Conservation (phyloP, 1,140 invertebrate genomes). For the Arion vulgaris region DNA sequence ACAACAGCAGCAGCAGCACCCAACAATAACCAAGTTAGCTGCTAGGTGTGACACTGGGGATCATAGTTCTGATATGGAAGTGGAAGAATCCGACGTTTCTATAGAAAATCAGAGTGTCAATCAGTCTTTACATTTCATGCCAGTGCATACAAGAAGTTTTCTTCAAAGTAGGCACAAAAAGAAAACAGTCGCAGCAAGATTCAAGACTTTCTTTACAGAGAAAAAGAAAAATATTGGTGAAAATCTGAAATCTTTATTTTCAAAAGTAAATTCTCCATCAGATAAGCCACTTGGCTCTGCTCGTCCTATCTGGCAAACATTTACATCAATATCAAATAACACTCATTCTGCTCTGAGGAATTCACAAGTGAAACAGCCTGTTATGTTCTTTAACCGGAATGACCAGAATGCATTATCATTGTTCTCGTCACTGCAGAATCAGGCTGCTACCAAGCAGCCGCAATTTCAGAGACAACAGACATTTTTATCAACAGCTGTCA, state of each 20-base stretch:
- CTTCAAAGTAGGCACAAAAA: background rate
- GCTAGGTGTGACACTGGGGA: background rate
- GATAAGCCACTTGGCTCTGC: background rate
- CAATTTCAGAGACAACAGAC: background rate
- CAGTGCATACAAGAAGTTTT: background rate
- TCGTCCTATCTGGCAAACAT: background rate
- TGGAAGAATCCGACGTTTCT: background rate
- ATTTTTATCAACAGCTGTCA: too few relatives aligned
- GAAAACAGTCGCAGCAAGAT: background rate
- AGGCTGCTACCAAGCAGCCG: background rate
- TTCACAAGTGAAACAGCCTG: background rate
- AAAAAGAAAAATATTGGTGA: conserved; percentile 15
- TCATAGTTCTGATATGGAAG: conserved; percentile 15
- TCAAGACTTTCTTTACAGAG: conserved; percentile 1
- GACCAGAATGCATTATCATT: background rate
- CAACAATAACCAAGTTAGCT: background rate
- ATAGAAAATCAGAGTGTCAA: background rate
- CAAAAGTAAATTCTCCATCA: background rate
- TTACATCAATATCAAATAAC: background rate
- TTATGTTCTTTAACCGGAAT: background rate
- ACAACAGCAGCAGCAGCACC: background rate
- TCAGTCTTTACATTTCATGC: background rate
- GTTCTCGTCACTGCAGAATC: background rate
- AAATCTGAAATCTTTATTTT: conserved; percentile 12
- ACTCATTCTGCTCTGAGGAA: background rate